Conservation (phyloP, 2,888 invertebrate species). For the Eupithecia dodoneata region DNA sequence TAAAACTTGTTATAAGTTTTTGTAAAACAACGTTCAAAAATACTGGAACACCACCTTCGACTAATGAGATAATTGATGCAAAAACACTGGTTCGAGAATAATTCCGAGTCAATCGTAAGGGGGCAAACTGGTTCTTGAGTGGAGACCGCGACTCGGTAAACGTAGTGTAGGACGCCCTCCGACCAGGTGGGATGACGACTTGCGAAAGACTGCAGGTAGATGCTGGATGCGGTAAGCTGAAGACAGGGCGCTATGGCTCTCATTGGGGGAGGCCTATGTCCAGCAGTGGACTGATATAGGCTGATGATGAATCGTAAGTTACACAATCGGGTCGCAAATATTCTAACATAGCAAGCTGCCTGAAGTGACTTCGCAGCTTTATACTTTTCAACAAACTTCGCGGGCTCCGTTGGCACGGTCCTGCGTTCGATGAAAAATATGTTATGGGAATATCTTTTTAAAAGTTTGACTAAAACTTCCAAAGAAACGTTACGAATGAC, state of each 20-base stretch:
- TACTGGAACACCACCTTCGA: neutral
- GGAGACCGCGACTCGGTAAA: no score
- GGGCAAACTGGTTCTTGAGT: no score
- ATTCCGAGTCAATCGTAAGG: constrained; percentile 30
- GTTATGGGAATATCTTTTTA: constrained; percentile 41
- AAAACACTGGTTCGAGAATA: constrained; percentile 21
- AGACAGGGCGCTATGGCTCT: no score
- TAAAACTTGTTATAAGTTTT: neutral
- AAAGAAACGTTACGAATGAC: constrained; percentile 26
- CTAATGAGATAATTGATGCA: neutral
- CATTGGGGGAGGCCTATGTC: no score
- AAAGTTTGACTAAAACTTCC: constrained; percentile 34
- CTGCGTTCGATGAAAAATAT: constrained; percentile 46
- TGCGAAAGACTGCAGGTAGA: no score
- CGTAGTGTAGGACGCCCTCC: no score
- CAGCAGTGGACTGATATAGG: no score
- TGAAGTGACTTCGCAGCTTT: constrained; percentile 46
- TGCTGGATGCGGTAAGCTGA: no score
- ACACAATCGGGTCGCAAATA: constrained; percentile 32
- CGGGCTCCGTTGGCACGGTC: constrained; percentile 47
- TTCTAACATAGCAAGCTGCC: constrained; percentile 30
- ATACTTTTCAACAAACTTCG: constrained; percentile 58
- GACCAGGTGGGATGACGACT: no score
- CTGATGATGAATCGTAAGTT: constrained; percentile 31
- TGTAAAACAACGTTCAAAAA: neutral